Evolutionary conservation across 1,140 invertebrate genomes (phyloP), one percentile per base, ranked within the genome.

Genomic region (Holcopasites calliopsidis): DNA sequence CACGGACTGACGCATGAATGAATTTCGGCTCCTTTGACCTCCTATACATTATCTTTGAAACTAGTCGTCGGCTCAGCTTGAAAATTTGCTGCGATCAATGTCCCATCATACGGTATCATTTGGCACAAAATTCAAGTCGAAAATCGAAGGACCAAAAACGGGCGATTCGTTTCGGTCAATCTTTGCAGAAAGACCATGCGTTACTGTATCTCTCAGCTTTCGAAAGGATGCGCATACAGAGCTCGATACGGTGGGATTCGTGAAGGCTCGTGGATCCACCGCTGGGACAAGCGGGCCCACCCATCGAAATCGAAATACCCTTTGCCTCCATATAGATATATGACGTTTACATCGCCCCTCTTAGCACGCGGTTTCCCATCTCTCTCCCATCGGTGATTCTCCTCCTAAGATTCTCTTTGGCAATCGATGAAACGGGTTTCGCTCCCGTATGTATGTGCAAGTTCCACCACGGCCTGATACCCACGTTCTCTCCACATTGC

Each of bases 361-460:
- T 61, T 64, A 74, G 77, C 77, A 76, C 73, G 77, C 73, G 50
- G 73, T 58, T 54, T 50, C 33, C 28, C 1, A 21, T 33, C 62
- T 38, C 38, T 54, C 33, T 49, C 47, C 18, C 38, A 31, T 38
- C 26, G 21, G 5, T 8, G 0, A 18, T 23, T 50, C 31, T 31
- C 18, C 26, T 44, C 57, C n/a, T n/a, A n/a, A 11, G 28, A 33
- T 26, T 52, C 66, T 62, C 47, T 62, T 71, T 55, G 66, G 68
- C 75, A 81, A 71, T 55, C 76, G 76, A 64, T 69, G 62, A 60
- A 82, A 82, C 80, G 80, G 73, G 80, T 82, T 82, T 76, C 66
- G 61, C 66, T 64, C 70, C 65, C 69, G 70, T n/a, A n/a, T n/a
- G n/a, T n/a, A n/a, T n/a, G n/a, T 58, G 40, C 61, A 11, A 61